Base-by-base conservation (phyloP, 2,888 invertebrate genomes). In the Patella caerulea region DNA sequence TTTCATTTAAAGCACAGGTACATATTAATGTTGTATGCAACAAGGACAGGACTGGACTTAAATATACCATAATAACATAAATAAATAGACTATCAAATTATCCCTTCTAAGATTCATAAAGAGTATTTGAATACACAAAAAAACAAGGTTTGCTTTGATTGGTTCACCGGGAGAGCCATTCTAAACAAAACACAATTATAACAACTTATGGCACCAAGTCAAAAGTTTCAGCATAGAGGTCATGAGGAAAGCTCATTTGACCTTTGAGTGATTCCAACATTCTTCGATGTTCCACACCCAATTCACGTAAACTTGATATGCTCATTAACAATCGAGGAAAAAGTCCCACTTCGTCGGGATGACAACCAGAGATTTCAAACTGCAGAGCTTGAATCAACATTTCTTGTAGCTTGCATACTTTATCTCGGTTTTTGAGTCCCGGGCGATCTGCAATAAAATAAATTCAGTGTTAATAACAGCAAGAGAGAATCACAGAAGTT, bases 281-380 rank as follows among this genome's bases (percentile, higher is more conserved):
- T 53, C 90, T 85, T 17, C 89, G 81, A 81, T 91, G 91, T 80
- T 91, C 91, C 1, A 89, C 89, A n/a, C 89, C 90, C 19, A 91
- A 87, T 77, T 91, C 91, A 15, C 91, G 88, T 24, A 91, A 86
- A 81, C 88, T 89, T 75, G 91, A 90, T 77, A 91, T 90, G 83
- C 89, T 89, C 91, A 91, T 91, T 74, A 91, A 88, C 3, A 91
- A 86, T 7, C 91, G 88, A 7, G 91, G 90, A 76, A 91, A 91
- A 54, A 91, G 86, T 29, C 88, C 88, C 9, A 85, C 83, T 76
- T 89, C 89, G 7, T 87, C 88, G 9, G 88, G 88, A 80, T 91
- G 91, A 70, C 88, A 87, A 14, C 83, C 78, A 12, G 83, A 83
- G 53, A 90, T 89, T 81, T 90, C 88, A 9, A 83, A 83, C 85